Percentiles rank a stretch among this genome's conserved stretches.
These are phyloP conservation scores for Andrena dorsata DNA, from an alignment of 2,888 invertebrate genomes.

Conservation along the genomic window DNA sequence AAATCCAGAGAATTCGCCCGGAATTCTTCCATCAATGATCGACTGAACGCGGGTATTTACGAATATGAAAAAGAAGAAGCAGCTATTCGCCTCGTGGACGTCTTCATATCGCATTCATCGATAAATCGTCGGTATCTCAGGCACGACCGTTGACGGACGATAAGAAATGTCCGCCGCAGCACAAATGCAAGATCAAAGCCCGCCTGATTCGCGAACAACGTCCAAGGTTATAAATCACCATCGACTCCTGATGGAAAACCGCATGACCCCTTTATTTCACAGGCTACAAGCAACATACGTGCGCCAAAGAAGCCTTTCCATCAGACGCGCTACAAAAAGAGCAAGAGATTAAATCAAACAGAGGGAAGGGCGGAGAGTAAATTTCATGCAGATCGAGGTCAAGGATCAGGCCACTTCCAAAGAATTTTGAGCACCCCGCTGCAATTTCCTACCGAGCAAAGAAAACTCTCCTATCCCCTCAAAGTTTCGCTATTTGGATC, in stretches of 20 bases:
- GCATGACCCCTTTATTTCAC: neutral
- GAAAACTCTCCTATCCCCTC: neutral
- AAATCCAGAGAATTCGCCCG: neutral
- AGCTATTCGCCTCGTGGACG: neutral
- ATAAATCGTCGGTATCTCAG: neutral
- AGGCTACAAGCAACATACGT: neutral
- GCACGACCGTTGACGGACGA: neutral
- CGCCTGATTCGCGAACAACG: neutral
- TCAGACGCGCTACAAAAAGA: neutral
- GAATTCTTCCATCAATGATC: neutral
- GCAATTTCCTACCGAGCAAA: neutral
- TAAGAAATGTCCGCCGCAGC: neutral
- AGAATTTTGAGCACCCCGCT: neutral
- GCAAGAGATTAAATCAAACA: neutral
- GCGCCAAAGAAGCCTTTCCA: neutral
- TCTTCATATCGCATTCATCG: neutral
- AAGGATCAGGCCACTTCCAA: neutral
- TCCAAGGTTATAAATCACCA: conserved; percentile 23
- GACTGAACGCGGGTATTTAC: neutral
- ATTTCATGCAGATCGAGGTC: neutral
- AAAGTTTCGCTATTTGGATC: neutral
- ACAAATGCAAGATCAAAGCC: neutral
- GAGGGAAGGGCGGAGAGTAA: neutral
- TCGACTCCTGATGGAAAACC: neutral
- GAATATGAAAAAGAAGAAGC: neutral